phyloP scores from a whole-genome alignment of 2,888 invertebrate genomes.

The Prosapia bicincta region DNA sequence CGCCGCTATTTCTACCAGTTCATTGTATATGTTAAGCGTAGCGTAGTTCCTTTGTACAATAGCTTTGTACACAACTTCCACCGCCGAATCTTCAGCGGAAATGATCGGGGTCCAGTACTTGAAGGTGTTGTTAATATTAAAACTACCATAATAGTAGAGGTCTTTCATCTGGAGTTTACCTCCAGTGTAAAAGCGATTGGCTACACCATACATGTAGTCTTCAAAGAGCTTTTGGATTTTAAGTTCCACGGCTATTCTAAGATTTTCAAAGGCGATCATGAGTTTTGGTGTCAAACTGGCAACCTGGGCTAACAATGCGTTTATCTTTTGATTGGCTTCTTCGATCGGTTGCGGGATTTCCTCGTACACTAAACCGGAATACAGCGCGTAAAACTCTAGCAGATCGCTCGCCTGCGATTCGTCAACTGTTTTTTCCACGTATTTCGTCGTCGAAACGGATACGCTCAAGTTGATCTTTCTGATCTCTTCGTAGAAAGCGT shows the following conservation, averaged over 20 bases:
- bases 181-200: background rate
- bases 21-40: background rate
- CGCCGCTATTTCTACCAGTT: background rate
- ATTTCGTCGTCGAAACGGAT: background rate
- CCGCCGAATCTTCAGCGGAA: background rate
- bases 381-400: background rate
- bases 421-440: background rate
- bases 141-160: background rate
- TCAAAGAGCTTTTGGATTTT: background rate
- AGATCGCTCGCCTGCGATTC: background rate
- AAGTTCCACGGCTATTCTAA: background rate
- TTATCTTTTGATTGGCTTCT: background rate
- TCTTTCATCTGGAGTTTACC: background rate
- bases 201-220: background rate
- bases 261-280: background rate
- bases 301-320: background rate
- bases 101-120: background rate
- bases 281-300: background rate
- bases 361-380: background rate
- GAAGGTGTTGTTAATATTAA: background rate
- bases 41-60: background rate
- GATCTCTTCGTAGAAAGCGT: background rate
- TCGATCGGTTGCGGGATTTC: background rate
- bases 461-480: background rate
- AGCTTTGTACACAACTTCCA: background rate